These are phyloP conservation scores for Marcusenius ussheri DNA, from an alignment of 2,113 vertebrate species.

Conservation along the genomic window DNA sequence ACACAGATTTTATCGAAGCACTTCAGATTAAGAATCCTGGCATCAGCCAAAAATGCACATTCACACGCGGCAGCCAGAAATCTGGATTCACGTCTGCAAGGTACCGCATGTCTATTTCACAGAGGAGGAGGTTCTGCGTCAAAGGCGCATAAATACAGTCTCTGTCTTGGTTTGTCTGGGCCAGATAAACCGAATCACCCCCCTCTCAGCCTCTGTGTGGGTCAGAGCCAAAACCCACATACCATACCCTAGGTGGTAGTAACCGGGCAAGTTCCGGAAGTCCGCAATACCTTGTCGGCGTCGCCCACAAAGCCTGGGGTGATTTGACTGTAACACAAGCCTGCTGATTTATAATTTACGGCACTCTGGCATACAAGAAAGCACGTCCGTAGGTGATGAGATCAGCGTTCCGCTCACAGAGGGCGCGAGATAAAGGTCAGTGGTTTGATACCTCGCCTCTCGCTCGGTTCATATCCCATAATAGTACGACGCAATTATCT, in stretches of 20 bases:
- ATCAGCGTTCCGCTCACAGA: conserved; percentile 37
- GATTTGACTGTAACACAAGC: conserved; percentile 47
- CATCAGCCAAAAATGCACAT: neutral
- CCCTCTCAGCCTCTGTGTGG: neutral
- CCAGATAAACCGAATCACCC: neutral
- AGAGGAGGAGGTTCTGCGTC: neutral
- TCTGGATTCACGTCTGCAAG: neutral
- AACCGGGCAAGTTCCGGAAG: conserved; percentile 21
- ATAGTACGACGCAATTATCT: neutral
- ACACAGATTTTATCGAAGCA: neutral
- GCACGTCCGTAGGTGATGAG: conserved; percentile 54
- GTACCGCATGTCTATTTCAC: neutral
- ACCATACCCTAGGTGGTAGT: neutral
- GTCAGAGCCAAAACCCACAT: neutral
- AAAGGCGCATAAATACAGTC: neutral
- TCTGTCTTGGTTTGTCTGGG: neutral
- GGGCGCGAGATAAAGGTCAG: conserved; percentile 50
- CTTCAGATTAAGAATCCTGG: neutral
- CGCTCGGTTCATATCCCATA: conserved; percentile 22
- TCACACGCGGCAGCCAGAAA: neutral
- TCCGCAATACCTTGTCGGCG: conserved; percentile 21
- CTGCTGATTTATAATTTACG: conserved; percentile 58
- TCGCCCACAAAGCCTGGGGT: conserved; percentile 37
- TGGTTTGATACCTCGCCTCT: conserved; percentile 42
- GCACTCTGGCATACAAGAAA: conserved; percentile 32